These are phyloP conservation scores for Ramphastos sulfuratus DNA, from an alignment of 2,113 vertebrate species.

Conservation along the genomic window DNA sequence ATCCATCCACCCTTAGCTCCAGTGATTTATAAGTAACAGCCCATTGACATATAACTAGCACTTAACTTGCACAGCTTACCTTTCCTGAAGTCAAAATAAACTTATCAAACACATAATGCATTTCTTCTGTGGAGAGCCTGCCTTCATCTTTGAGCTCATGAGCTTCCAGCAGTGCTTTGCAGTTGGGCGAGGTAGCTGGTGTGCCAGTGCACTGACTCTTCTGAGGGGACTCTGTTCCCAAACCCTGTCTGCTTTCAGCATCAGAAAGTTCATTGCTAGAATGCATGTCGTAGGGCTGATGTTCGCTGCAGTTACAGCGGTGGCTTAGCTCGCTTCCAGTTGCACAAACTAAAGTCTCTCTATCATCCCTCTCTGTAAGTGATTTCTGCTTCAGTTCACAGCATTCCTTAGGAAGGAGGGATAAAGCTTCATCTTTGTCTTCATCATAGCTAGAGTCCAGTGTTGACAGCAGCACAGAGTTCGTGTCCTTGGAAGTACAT, in stretches of 20 bases:
- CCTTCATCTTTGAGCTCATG: slow-evolving; percentile 70
- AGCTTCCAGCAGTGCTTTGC: slow-evolving; percentile 71
- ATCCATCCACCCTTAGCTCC: neutral
- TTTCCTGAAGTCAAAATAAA: slow-evolving; percentile 98
- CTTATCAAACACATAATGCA: slow-evolving; percentile 93
- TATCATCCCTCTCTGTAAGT: slow-evolving; percentile 52
- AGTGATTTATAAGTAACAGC: neutral
- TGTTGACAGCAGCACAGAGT: slow-evolving; percentile 47
- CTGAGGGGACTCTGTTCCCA: slow-evolving; percentile 43
- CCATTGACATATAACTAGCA: neutral
- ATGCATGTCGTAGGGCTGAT: slow-evolving; percentile 50
- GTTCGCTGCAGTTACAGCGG: slow-evolving; percentile 64
- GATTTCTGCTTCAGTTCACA: slow-evolving; percentile 72
- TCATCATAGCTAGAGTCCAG: slow-evolving; percentile 51
- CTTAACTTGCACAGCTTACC: slow-evolving; percentile 73
- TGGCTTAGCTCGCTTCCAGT: slow-evolving; percentile 54
- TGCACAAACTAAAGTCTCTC: slow-evolving; percentile 50
- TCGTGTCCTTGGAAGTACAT: slow-evolving; percentile 44
- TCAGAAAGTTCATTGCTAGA: slow-evolving; percentile 63
- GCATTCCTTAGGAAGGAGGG: slow-evolving; percentile 58
- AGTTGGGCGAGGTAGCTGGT: slow-evolving; percentile 80
- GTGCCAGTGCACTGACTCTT: slow-evolving; percentile 66
- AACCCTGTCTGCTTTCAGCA: slow-evolving; percentile 62
- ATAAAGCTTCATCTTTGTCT: slow-evolving; percentile 61
- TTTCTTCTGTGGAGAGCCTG: slow-evolving; percentile 77